A percentile compares a stretch with the other conserved stretches of the same genome.
Evolutionary conservation across 2,113 vertebrate species (phyloP).

Genomic region (Castor canadensis): DNA sequence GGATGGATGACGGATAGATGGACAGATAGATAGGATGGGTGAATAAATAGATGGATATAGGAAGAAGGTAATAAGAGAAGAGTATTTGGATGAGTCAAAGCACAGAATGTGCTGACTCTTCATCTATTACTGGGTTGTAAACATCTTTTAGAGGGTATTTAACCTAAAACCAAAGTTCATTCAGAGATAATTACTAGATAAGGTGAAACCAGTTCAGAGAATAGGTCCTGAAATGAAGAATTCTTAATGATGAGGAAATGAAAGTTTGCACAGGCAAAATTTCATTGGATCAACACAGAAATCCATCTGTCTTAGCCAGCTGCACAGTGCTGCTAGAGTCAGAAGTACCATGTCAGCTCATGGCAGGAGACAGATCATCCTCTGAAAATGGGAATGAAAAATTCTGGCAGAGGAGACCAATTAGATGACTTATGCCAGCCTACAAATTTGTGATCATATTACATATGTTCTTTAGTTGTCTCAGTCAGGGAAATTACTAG

Average conservation of each 20-base stretch:
- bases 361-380: slow-evolving; percentile 17
- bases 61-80: not conserved
- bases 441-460: slow-evolving; percentile 33
- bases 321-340: slow-evolving; percentile 38
- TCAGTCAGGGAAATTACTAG: slow-evolving; percentile 14
- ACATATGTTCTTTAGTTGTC: slow-evolving; percentile 2
- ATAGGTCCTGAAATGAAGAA: not conserved
- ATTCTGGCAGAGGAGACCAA: not conserved
- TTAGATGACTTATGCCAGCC: not conserved
- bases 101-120: not conserved
- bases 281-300: slow-evolving; percentile 55
- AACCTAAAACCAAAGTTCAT: not conserved
- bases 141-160: not conserved
- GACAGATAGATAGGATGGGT: not conserved
- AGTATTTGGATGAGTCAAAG: not conserved
- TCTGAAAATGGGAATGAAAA: slow-evolving; percentile 44
- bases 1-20: not conserved
- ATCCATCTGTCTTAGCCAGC: slow-evolving; percentile 47
- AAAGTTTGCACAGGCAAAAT: slow-evolving; percentile 6
- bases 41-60: not conserved
- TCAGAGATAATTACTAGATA: not conserved
- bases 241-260: slow-evolving; percentile 44
- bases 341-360: not conserved
- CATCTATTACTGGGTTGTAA: not conserved
- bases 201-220: not conserved